Base-by-base conservation (phyloP, 2,113 vertebrate species). In the Leucosticte australis region DNA sequence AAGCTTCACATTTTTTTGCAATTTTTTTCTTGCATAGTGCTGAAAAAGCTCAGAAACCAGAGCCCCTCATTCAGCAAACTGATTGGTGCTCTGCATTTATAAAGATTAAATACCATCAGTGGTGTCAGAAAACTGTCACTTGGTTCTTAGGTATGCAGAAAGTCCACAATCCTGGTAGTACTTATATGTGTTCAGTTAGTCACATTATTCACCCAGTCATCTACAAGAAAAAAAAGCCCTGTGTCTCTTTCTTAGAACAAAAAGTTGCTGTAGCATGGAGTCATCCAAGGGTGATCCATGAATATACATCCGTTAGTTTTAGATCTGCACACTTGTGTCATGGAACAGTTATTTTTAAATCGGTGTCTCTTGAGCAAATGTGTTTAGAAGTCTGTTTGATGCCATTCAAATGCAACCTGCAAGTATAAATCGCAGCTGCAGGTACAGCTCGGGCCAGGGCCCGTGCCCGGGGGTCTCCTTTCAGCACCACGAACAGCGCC, bases 401-500 rank as follows among this genome's bases (percentile, higher is more conserved):
- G 19, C 55, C 63, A 23, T 30, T 77, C 11, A 37, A 49, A 28
- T 33, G 24, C 31, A n/a, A n/a, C 27, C 39, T 42, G 28, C 13
- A 17, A 28, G 37, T 30, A 3, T 1, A 8, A 20, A 4, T 9
- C 10, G 1, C 31, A 20, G 37, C 13, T 27, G 21, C 15, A 13
- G 42, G 22, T 9, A 0, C 7, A 4, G 0, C 20, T 8, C 15
- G 22, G n/a, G 33, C 16, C 4, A 21, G 7, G 19, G 28, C 22
- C 35, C 6, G 18, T 37, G 28, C n/a, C 21, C 0, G 26, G 20
- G 11, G 9, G 21, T 13, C 3, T 14, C 33, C 7, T 4, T 67
- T 37, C 60, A 86, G 75, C 41, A 91, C 75, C 76, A n/a, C 2
- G 15, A 79, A 68, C 41, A 81, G 81, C 37, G 9, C 30, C 37